These are phyloP conservation scores for Orcinus orca DNA, from an alignment of 2,113 vertebrate genomes.

Conservation along the genomic window DNA sequence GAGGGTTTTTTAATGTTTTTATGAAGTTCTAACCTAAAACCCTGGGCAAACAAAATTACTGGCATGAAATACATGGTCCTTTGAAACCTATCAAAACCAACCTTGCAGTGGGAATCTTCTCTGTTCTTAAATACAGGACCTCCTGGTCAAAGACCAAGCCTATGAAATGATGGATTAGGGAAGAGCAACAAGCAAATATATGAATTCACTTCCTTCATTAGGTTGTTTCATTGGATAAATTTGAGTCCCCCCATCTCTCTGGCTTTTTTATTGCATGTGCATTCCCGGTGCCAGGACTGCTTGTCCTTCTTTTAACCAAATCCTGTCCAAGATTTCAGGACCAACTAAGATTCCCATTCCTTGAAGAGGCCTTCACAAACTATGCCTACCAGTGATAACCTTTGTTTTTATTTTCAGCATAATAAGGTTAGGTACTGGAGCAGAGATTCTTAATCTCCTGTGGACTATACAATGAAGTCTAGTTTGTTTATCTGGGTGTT, in stretches of 20 bases:
- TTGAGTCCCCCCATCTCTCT: not conserved
- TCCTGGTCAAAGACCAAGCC: not conserved
- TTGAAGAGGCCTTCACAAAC: not conserved
- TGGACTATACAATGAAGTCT: not conserved
- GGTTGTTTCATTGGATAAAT: not conserved
- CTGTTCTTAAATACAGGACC: not conserved
- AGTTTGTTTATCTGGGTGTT: not conserved
- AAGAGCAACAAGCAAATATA: not conserved
- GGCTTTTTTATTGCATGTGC: not conserved
- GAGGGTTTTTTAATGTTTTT: slow-evolving; percentile 49
- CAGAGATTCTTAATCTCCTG: not conserved
- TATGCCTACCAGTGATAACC: not conserved
- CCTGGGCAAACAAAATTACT: slow-evolving; percentile 54
- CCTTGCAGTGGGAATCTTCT: not conserved
- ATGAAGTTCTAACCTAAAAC: slow-evolving; percentile 61
- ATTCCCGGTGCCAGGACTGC: not conserved
- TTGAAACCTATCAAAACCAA: slow-evolving; percentile 30
- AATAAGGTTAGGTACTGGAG: not conserved
- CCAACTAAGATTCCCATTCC: not conserved
- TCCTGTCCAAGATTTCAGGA: not conserved
- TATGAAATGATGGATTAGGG: not conserved
- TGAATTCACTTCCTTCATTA: not conserved
- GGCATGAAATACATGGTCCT: not conserved
- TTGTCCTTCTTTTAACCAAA: not conserved
- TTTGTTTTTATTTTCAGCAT: not conserved